Evolutionary conservation across 2,113 vertebrate genomes (phyloP).

Genomic region (Sturnira hondurensis): DNA sequence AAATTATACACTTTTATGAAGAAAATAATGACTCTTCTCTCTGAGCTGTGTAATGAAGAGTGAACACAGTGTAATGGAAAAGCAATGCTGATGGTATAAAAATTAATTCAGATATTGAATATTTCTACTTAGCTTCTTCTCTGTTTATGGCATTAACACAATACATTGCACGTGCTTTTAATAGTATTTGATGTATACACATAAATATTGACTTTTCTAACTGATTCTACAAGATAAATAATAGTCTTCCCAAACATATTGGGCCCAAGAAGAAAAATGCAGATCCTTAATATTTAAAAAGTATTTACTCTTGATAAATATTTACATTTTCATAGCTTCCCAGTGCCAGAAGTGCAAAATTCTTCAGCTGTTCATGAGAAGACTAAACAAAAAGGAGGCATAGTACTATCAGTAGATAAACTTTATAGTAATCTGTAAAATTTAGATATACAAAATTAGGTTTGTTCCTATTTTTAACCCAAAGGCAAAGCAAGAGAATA

Average conservation of each 20-base stretch:
- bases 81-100: neutral
- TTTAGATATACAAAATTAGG: neutral
- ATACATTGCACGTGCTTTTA: neutral
- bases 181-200: neutral
- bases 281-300: constrained; percentile 38
- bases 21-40: neutral
- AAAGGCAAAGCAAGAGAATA: neutral
- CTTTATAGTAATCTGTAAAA: neutral
- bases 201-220: constrained; percentile 23
- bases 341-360: neutral
- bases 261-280: neutral
- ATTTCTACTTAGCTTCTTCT: neutral
- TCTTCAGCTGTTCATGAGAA: neutral
- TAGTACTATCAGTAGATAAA: neutral
- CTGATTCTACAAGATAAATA: constrained; percentile 23
- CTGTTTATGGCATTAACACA: neutral
- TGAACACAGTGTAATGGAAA: neutral
- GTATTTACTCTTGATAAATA: neutral
- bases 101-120: constrained; percentile 18
- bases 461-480: neutral
- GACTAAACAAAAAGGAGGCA: neutral
- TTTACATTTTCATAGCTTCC: neutral
- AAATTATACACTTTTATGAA: neutral
- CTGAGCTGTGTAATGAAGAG: neutral
- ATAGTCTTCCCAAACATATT: neutral